Base-by-base conservation (phyloP, 2,113 vertebrate genomes). In the Lycaon pictus region DNA sequence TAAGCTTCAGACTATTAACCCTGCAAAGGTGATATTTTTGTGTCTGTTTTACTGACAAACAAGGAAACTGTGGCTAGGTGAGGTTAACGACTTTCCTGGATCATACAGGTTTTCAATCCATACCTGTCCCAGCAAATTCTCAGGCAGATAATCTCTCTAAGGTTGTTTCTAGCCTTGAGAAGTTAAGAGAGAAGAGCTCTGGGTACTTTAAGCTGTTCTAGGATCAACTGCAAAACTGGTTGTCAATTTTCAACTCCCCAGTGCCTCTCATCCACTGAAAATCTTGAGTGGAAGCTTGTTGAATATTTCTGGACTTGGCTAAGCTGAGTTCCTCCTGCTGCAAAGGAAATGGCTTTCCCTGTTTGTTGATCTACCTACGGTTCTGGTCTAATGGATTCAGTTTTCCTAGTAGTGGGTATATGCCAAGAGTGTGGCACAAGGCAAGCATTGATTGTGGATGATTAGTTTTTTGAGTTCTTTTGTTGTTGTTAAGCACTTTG, bases 261-360 rank as follows among this genome's bases (percentile, higher is more conserved):
- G 92, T 77, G 63, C 35, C 76, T 87, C 56, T 97, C 92, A 81
- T 53, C 79, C 76, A 1, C 83, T 69, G 71, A 43, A 95, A 94
- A 32, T 29, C 63, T 88, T 56, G 51, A 67, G 48, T 48, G 27
- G 93, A 82, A 94, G 53, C 55, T 79, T 77, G 51, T 80, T 88
- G 74, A 80, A 60, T 82, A 23, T 82, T 76, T 71, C 55, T 94
- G 93, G 22, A 13, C 29, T 60, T 84, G 25, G 43, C 60, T 51
- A 8, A 88, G 48, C 67, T 48, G 62, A 37, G 53, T 69, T 84
- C 94, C 90, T 86, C 81, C 56, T 48, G 67, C 37, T 90, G 43
- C 58, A 93, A 79, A 95, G 43, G 81, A 97, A 94, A 88, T 77
- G 25, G 20, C 62, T 95, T 96, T 67, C 74, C 58, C 35, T 56